Conservation (phyloP, 2,888 invertebrate species). For the Corbicula japonica region DNA sequence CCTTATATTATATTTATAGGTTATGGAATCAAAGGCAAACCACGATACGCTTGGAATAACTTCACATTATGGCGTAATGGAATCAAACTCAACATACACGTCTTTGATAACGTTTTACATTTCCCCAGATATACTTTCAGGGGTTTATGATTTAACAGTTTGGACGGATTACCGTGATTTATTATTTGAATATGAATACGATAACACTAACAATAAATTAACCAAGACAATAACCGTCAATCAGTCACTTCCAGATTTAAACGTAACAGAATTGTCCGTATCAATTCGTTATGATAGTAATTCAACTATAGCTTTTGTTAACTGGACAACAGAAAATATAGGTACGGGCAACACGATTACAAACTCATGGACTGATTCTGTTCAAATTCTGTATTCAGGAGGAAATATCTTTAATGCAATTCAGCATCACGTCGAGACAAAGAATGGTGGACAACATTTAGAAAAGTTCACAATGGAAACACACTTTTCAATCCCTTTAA, state of each 20-base stretch:
- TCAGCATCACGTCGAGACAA: no score
- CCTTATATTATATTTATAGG: not conserved
- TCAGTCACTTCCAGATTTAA: not conserved
- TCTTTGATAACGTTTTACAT: slow-evolving; percentile 9
- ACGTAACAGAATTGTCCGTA: not conserved
- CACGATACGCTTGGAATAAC: not conserved
- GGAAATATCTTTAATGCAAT: no score
- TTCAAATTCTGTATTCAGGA: no score
- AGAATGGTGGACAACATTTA: not conserved
- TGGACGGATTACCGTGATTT: no score
- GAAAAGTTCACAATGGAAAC: not conserved
- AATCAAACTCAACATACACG: not conserved
- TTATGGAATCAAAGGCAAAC: not conserved
- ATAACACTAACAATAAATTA: slow-evolving; percentile 1
- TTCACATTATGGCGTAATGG: slow-evolving; percentile 5
- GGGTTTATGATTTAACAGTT: slow-evolving; percentile 23
- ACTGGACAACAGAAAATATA: not conserved
- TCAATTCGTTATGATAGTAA: not conserved
- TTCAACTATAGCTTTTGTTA: not conserved
- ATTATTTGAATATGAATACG: no score
- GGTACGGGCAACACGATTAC: no score
- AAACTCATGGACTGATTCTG: no score
- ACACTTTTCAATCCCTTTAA: slow-evolving; percentile 11
- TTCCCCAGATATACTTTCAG: slow-evolving; percentile 29
- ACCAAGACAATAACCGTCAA: slow-evolving; percentile 2